Base-by-base conservation (phyloP, 2,888 invertebrate genomes). In the Yponomeuta malinellus region DNA sequence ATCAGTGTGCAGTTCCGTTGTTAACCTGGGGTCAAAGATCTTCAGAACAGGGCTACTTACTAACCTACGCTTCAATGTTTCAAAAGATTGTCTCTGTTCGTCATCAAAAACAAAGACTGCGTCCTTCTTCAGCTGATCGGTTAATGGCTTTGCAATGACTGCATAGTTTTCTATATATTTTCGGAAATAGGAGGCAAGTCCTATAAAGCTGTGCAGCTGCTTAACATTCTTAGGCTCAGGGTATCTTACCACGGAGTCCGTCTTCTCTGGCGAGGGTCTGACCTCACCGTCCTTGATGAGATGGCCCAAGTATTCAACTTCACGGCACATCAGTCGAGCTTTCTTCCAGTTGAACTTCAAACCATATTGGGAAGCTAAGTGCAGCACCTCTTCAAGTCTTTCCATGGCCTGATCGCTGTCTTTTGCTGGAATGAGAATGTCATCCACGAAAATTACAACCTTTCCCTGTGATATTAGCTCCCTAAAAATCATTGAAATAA, bases 71-170 rank as follows among this genome's bases (percentile, higher is more conserved):
- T 71, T 71, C 33, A 69, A 29, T 10, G 2, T 37, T 23, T 70
- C 70, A 63, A 70, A 72, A n/a, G 68, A 59, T 48, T 63, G 2
- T 68, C n/a, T 68, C 29, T 63, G 48, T 48, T 70, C 63, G 23
- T 23, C 63, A 8, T 63, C 31, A 64, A 72, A 70, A 2, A 31
- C 8, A 48, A 72, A 70, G 5, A 43, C 33, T 10, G 8, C 29
- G 29, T 68, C 75, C 68, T 70, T 72, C 71, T 48, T 59, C 48
- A 70, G 15, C 33, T 48, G 10, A 43, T 71, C 69, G 12, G 70
- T 71, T 29, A 69, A 31, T 10, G 71, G 69, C 10, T 10, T 70
- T 72, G 74, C 48, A 71, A 72, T 70, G n/a, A 59, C 23, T 71
- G 73, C 0, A 63, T 48, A 65, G 68, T 75, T 63, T 52, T 66